Conservation (phyloP, 2,888 invertebrate species). For the Lycophotia porphyrea region DNA sequence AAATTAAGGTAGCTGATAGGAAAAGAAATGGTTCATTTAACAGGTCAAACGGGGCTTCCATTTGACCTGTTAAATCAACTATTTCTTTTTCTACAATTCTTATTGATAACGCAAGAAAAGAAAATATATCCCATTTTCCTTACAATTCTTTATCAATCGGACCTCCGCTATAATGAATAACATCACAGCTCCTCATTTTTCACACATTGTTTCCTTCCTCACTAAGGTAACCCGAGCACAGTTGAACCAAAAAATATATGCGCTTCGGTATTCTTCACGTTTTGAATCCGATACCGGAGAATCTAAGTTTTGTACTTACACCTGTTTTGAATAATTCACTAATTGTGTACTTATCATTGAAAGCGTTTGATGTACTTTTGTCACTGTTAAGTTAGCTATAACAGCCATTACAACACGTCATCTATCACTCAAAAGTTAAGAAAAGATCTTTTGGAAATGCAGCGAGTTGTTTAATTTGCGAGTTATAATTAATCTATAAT, state of each 20-base stretch:
- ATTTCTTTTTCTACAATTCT: not conserved
- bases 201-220: constrained; percentile 43
- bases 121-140: constrained; percentile 11
- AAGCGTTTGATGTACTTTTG: not conserved
- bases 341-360: not conserved
- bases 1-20: not conserved
- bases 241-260: not conserved
- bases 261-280: not conserved
- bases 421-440: not conserved
- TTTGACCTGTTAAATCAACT: not conserved
- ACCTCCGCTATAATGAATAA: constrained; percentile 44
- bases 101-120: constrained; percentile 3
- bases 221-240: constrained; percentile 15
- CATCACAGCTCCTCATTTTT: constrained; percentile 37
- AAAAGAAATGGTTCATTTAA: not conserved
- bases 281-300: no score
- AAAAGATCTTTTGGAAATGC: not conserved
- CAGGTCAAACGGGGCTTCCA: not conserved
- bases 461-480: not conserved
- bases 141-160: constrained; percentile 35
- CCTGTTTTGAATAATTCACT: not conserved
- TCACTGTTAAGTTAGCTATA: not conserved
- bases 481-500: not conserved
- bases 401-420: not conserved
- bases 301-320: not conserved